Conservation (phyloP, 2,888 invertebrate genomes). For the Listrodromus nycthemerus region DNA sequence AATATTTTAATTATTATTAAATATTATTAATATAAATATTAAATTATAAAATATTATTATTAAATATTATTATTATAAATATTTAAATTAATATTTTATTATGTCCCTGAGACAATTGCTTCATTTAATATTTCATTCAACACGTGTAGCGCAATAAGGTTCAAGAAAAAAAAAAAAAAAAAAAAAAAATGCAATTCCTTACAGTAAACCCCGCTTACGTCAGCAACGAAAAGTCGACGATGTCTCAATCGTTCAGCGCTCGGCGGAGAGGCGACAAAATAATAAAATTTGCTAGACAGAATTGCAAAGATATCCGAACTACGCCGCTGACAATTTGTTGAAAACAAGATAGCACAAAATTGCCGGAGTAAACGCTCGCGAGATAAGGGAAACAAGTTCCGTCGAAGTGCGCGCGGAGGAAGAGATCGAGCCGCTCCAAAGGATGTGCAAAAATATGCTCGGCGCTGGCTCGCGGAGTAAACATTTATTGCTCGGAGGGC, state of each 20-base stretch:
- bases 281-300: not conserved
- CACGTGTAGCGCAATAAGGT: too few relatives aligned
- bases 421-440: not conserved
- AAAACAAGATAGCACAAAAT: slow-evolving; percentile 79
- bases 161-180: too few relatives aligned
- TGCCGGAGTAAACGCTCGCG: slow-evolving; percentile 54
- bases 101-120: too few relatives aligned
- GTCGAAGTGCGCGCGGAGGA: slow-evolving; percentile 2
- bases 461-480: not conserved
- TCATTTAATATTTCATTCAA: too few relatives aligned
- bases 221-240: not conserved
- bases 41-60: not conserved
- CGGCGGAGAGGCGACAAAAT: not conserved
- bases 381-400: slow-evolving; percentile 56
- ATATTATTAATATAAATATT: not conserved
- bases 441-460: not conserved
- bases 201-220: not conserved
- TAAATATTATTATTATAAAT: too few relatives aligned
- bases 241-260: not conserved
- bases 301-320: slow-evolving; percentile 72
- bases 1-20: slow-evolving; percentile 4
- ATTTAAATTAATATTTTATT: too few relatives aligned
- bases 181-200: not conserved
- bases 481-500: not conserved
- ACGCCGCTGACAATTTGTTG: slow-evolving; percentile 81